A percentile compares a stretch with the other conserved stretches of the same genome.
These are phyloP conservation scores for Taphrorychus bicolor DNA, from an alignment of 2,888 invertebrate genomes.

Conservation along the genomic window DNA sequence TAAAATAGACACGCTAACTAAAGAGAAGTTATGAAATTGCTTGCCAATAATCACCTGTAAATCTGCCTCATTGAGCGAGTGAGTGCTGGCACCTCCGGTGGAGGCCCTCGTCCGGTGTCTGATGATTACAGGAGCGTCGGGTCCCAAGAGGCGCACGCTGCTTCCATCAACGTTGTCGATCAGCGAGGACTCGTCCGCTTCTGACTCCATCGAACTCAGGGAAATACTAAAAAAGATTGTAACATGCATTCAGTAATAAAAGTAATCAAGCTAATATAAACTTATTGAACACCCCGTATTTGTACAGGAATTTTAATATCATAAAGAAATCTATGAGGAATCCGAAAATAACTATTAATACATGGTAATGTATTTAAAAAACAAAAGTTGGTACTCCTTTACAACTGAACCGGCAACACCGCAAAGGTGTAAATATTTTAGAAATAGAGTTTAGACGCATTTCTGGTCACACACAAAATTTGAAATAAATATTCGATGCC, in stretches of 20 bases:
- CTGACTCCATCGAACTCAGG: slow-evolving; percentile 84
- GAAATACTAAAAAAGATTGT: slow-evolving; percentile 73
- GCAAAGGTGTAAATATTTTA: too few species aligned
- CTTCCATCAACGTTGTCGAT: slow-evolving; percentile 64
- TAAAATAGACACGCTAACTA: slow-evolving; percentile 54
- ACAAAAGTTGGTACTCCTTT: too few species aligned
- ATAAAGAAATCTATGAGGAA: not conserved
- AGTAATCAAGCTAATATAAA: too few species aligned
- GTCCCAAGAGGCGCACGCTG: slow-evolving; percentile 62
- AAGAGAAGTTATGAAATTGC: too few species aligned
- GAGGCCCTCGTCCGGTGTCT: slow-evolving; percentile 61
- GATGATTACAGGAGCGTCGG: slow-evolving; percentile 60
- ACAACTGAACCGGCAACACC: too few species aligned
- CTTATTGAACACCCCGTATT: too few species aligned
- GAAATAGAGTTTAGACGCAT: too few species aligned
- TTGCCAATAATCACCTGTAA: slow-evolving; percentile 67
- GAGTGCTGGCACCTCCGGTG: slow-evolving; percentile 70
- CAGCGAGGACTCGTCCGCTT: slow-evolving; percentile 73
- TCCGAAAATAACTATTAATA: too few species aligned
- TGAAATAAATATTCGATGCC: too few species aligned
- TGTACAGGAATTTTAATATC: not conserved
- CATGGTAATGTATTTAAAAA: too few species aligned
- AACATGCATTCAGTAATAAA: not conserved
- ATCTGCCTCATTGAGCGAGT: slow-evolving; percentile 88
- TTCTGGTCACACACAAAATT: too few species aligned